A percentile compares a stretch with the other conserved stretches of the same genome.
Evolutionary conservation across 2,888 invertebrate species (phyloP).

Genomic region (Drosophila nr. perissopoda): DNA sequence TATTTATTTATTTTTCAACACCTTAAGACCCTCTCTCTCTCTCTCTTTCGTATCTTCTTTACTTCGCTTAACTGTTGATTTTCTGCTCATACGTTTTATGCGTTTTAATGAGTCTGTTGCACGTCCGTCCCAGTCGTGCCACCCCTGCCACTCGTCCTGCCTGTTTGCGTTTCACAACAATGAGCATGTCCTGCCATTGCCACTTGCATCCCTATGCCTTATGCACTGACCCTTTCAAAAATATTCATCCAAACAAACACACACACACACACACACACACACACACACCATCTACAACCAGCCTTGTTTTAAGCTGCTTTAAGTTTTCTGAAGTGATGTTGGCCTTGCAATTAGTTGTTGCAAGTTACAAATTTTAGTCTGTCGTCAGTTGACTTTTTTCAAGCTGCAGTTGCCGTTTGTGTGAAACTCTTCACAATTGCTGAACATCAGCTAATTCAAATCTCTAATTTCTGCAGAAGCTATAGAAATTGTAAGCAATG

Average conservation of each 20-base stretch:
- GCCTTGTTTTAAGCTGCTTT: conserved; percentile 30
- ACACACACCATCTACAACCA: conserved; percentile 1
- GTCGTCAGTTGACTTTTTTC: conserved; percentile 32
- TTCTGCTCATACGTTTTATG: conserved; percentile 65
- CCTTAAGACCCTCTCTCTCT: conserved; percentile 3
- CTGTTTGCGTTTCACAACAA: conserved; percentile 68
- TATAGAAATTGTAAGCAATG: not conserved
- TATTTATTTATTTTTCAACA: conserved; percentile 8
- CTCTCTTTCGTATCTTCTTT: not conserved
- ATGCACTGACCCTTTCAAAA: conserved; percentile 49
- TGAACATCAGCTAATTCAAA: conserved; percentile 64
- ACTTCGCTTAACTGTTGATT: conserved; percentile 56
- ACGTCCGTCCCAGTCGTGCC: not conserved
- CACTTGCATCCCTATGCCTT: conserved; percentile 20
- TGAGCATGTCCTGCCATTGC: conserved; percentile 48
- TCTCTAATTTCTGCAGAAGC: conserved; percentile 27
- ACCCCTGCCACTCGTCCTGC: not conserved
- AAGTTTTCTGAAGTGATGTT: conserved; percentile 68
- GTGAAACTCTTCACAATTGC: conserved; percentile 43
- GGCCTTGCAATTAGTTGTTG: conserved; percentile 77
- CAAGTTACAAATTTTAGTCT: not conserved
- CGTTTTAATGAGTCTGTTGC: conserved; percentile 72
- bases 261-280: conserved; percentile 20
- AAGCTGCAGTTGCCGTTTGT: conserved; percentile 27
- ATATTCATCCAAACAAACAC: conserved; percentile 21